Base-by-base conservation (phyloP, 1,140 invertebrate species). In the Drosophila burlai region DNA sequence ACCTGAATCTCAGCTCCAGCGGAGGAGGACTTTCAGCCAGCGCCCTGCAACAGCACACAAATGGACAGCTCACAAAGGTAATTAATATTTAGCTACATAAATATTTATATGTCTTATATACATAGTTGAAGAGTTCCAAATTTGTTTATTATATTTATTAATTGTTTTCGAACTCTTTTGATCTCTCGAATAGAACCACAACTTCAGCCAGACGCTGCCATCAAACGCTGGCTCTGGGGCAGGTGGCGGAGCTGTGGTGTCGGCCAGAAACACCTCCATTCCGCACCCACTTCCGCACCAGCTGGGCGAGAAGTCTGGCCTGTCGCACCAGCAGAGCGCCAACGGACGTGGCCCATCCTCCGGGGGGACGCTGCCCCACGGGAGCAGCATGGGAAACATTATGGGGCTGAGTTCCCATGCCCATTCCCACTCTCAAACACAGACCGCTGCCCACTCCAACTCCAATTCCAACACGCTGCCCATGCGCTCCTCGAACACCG, bases 221-320 rank as follows among this genome's bases (percentile, higher is more conserved):
- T 45, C 60, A 10, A 85, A 82, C 38, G 31, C 54, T 13, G 67
- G 79, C 24, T 69, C 79, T 2, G 74, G 76, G 0, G 62, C 36
- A 45, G 47, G 40, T 21, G 66, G 29, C 2, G 66, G 60, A 1
- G 61, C 74, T 1, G 76, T 92, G 42, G 77, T 93, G 60, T 82
- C 92, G 47, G 65, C 93, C 15, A 64, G 91, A 8, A 93, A 93
- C 69, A 93, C 93, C 59, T 93, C 93, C 40, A 92, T 92, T 63
- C 91, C 92, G 54, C 92, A 92, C 75, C 85, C 90, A 72, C 72
- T 92, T 77, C 85, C 93, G 29, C 91, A 93, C 46, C 91, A 93
- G 69, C 67, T 92, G 52, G 66, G 69, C 58, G 92, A 91, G 29
- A 89, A 91, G 68, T 58, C 76, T 13, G 21, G 63, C 8, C 43